A percentile compares a stretch with the other conserved stretches of the same genome.
These are phyloP conservation scores for Odontothrips loti DNA, from an alignment of 2,888 invertebrate genomes.

Conservation along the genomic window DNA sequence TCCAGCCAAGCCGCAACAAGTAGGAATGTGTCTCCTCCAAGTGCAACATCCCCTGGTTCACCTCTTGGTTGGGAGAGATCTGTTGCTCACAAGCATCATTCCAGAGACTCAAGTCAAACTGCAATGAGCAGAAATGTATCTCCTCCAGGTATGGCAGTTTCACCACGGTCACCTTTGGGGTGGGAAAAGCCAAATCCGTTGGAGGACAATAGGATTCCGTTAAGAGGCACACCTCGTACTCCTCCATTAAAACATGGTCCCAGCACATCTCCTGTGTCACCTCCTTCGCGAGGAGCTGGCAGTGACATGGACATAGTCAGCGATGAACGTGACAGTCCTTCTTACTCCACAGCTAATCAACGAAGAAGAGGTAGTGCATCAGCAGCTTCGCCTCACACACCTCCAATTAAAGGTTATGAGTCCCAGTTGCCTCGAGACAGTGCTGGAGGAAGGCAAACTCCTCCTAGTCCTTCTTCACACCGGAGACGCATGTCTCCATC, in stretches of 20 bases:
- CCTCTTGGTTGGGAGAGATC: background rate
- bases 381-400: conserved; percentile 64
- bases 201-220: conserved; percentile 19
- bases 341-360: conserved; percentile 25
- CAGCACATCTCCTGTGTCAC: conserved; percentile 31
- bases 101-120: conserved; percentile 5
- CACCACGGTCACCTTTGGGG: background rate
- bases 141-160: background rate
- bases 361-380: conserved; percentile 34
- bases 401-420: conserved; percentile 55
- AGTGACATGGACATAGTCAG: conserved; percentile 16
- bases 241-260: conserved; percentile 9
- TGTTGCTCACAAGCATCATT: conserved; percentile 2
- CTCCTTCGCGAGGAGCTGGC: conserved; percentile 31
- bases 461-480: conserved; percentile 19
- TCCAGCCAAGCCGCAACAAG: conserved; percentile 51
- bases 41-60: background rate
- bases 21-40: conserved; percentile 8
- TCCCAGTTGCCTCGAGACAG: conserved; percentile 37
- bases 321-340: conserved; percentile 13
- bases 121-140: conserved; percentile 17
- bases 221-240: background rate
- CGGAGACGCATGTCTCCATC: conserved; percentile 37
- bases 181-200: background rate
- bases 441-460: conserved; percentile 24